Base-by-base conservation (phyloP, 2,797 vertebrate species). In the Sebastes nivosus region DNA sequence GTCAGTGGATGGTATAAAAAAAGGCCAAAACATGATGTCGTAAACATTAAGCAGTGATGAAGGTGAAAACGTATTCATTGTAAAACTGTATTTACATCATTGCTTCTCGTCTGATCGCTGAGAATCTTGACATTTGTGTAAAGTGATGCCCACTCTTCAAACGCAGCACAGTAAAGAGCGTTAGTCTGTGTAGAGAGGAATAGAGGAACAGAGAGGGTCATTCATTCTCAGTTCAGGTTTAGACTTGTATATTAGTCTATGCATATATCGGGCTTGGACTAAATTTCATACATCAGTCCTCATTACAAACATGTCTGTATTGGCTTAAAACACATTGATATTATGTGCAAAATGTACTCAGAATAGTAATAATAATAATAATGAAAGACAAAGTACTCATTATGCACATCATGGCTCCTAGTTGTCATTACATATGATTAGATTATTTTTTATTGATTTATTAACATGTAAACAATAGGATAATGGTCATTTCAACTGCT, bases 71-170 rank as follows among this genome's bases (percentile, higher is more conserved):
- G 11, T 36, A 30, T 20, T 6, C 1, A 22, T 4, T 18, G 22
- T 34, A 55, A 71, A 63, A 20, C 0, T 5, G 5, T 3, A 57
- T 13, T 87, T 85, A 97, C 96, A 59, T 96, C 95, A 38, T 97
- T 97, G 82, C 36, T 93, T 77, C 60, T 92, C 0, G 96, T 96
- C 20, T 94, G 91, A 72, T 97, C 96, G 42, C 81, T 96, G 75
- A 97, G 79, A 22, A 97, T 75, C 79, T 87, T 75, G 75, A 97
- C 95, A 61, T 84, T 90, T 16, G 91, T 71, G 79, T 95, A 96
- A 6, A 87, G 79, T 27, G 90, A 73, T 4, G 95, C 95, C 96
- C 96, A 97, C 20, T 93, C 89, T 63, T 95, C 85, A 89, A 97
- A 97, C 0, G 91, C 94, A 64, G 87, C 74, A 5, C 78, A 69